phyloP scores from a whole-genome alignment of 2,113 vertebrate species.

The Glareola pratincola region DNA sequence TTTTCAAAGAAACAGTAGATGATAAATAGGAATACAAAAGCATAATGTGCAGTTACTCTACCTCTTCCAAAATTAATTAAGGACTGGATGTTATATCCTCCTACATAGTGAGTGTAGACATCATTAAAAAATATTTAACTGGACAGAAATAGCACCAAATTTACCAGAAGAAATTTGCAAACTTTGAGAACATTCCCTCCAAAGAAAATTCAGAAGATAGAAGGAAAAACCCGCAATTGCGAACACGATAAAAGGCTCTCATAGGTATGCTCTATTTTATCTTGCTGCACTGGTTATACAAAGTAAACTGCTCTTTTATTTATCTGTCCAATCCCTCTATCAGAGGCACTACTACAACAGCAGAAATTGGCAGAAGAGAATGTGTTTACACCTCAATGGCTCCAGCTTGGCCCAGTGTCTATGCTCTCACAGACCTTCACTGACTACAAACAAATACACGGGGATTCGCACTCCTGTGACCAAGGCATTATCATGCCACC shows the following conservation, averaged over 20 bases:
- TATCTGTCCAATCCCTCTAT: background rate
- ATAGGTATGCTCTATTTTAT: background rate
- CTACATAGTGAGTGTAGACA: background rate
- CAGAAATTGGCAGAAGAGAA: background rate
- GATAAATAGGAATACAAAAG: background rate
- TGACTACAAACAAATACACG: accelerated
- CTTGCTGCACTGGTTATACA: background rate
- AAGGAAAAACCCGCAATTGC: background rate
- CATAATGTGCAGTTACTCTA: background rate
- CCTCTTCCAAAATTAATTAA: conserved; percentile 3
- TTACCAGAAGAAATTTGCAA: background rate
- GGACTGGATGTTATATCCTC: background rate
- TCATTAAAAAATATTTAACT: background rate
- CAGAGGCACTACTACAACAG: background rate
- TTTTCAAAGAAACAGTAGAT: background rate
- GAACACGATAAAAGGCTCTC: background rate
- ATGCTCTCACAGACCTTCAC: background rate
- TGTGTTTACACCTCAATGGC: background rate
- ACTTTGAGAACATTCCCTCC: background rate
- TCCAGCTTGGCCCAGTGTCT: background rate
- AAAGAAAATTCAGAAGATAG: background rate
- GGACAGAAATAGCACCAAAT: background rate
- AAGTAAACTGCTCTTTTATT: background rate
- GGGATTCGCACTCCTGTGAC: background rate
- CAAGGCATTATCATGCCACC: background rate